These are phyloP conservation scores for Crenichthys baileyi DNA, from an alignment of 2,797 vertebrate species.

Conservation along the genomic window DNA sequence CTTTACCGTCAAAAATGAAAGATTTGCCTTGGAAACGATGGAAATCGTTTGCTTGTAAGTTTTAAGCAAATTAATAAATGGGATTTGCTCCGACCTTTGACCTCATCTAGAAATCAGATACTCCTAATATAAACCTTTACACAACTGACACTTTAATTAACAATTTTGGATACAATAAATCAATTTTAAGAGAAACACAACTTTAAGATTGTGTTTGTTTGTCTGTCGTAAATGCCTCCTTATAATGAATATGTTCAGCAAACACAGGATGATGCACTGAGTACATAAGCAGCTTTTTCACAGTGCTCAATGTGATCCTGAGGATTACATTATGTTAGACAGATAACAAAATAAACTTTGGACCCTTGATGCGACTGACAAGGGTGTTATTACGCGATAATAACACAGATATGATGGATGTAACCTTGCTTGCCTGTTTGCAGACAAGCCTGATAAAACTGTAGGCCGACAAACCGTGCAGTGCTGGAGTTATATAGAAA, in stretches of 20 bases:
- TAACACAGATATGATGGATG: conserved; percentile 4
- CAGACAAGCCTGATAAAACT: conserved; percentile 5
- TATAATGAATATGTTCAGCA: background rate
- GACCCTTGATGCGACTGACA: background rate
- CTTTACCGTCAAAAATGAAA: background rate
- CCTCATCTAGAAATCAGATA: background rate
- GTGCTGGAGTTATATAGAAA: background rate
- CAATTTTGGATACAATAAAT: no score
- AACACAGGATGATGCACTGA: background rate
- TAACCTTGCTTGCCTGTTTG: background rate
- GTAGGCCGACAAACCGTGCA: background rate
- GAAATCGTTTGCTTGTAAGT: no score
- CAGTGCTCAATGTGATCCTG: background rate
- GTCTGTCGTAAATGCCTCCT: no score
- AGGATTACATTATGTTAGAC: conserved; percentile 1
- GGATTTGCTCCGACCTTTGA: background rate
- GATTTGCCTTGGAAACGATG: no score
- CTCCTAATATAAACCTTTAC: background rate
- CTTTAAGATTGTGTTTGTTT: background rate
- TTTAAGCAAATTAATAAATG: background rate
- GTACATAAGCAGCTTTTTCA: background rate
- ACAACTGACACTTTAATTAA: background rate
- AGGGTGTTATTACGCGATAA: background rate
- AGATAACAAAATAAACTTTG: background rate
- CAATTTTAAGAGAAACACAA: background rate